Evolutionary conservation across 2,888 invertebrate species (phyloP).

Genomic region (Miltochrista miniata): DNA sequence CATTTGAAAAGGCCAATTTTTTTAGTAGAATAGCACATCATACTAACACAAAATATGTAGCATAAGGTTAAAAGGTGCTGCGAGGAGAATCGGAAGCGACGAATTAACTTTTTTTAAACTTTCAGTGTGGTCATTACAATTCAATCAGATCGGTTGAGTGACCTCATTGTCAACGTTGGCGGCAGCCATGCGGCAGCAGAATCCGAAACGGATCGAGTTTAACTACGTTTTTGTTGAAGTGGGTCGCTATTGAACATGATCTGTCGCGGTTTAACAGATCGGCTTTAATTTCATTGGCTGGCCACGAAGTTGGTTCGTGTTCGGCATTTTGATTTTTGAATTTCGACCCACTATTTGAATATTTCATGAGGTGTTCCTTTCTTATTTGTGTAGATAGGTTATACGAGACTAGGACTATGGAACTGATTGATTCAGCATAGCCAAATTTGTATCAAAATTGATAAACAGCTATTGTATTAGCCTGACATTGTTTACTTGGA

Average conservation of each 20-base stretch:
- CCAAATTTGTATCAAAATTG: too few species aligned
- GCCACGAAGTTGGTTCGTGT: conserved; percentile 1
- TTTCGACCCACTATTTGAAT: conserved; percentile 1
- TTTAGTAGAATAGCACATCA: too few species aligned
- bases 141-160: conserved; percentile 2
- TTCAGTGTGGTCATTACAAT: conserved; percentile 2
- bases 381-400: too few species aligned
- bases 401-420: too few species aligned
- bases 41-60: too few species aligned
- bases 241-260: neutral
- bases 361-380: conserved; percentile 7
- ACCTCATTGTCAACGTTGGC: conserved; percentile 6
- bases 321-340: neutral
- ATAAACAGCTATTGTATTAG: too few species aligned
- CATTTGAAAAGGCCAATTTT: too few species aligned
- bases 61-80: too few species aligned
- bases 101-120: conserved; percentile 1
- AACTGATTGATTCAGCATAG: too few species aligned
- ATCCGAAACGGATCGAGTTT: conserved; percentile 2
- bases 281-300: neutral
- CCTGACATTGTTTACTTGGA: too few species aligned
- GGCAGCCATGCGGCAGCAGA: neutral
- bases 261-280: neutral
- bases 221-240: conserved; percentile 5
- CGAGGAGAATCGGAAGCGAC: conserved; percentile 3